Base-by-base conservation (phyloP, 1,140 invertebrate species). In the Zaprionus africanus region DNA sequence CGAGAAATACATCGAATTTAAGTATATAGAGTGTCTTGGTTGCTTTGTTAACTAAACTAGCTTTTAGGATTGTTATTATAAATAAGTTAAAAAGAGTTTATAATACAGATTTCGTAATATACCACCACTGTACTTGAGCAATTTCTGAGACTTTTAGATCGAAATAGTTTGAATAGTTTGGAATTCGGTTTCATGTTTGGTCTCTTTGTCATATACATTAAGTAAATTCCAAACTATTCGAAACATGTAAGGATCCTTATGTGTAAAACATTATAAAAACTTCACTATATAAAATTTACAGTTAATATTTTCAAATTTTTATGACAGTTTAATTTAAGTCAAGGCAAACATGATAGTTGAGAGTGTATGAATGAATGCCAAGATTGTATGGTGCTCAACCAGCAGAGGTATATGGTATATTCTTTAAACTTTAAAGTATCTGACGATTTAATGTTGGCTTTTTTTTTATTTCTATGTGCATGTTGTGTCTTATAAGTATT, bases 401-500 rank as follows among this genome's bases (percentile, higher is more conserved):
- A 17, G 75, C 69, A 70, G 72, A 4, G 53, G 77, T 68, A 65
- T 58, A 34, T 1, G n/a, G n/a, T n/a, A n/a, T n/a, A n/a, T n/a
- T n/a, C n/a, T n/a, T n/a, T n/a, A 4, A 59, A 15, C 28, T 72
- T 62, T 34, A 76, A 51, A 49, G 1, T n/a, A 2, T 7, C 67
- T 71, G 67, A 22, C 76, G 67, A 22, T 22, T 76, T 41, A 49
- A 19, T 11, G 19, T 17, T 22, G 15, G 13, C 79, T 63, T 56
- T 77, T 26, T 26, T 31, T 60, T 22, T 79, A 36, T 67, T 31
- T 56, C 31, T n/a, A 9, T 41, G 22, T 56, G 26, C 26, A 59
- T 69, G 34, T 76, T 62, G 28, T 36, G 7, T 65, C 81, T 41
- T 72, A 51, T 54, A 41, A 15, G 26, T 63, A 34, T 49, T 7